Conservation (phyloP, 2,797 vertebrate genomes). For the Rhincodon typus region DNA sequence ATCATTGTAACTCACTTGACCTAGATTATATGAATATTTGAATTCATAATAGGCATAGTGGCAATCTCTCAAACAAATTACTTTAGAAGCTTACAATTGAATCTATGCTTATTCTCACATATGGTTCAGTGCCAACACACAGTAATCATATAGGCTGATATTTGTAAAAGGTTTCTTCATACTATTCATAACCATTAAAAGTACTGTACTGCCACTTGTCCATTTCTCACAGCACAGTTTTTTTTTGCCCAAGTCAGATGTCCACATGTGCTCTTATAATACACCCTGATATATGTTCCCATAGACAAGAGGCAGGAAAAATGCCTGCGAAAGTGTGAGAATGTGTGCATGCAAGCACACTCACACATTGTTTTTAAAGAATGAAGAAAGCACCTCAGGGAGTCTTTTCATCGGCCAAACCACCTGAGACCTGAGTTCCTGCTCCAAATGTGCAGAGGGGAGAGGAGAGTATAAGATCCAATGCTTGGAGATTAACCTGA, state of each 20-base stretch:
- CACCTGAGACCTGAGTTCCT: neutral
- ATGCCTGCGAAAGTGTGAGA: neutral
- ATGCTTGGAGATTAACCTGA: neutral
- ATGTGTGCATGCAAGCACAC: neutral
- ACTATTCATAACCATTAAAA: neutral
- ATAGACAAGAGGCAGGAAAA: neutral
- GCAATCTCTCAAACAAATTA: constrained; percentile 21
- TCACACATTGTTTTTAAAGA: neutral
- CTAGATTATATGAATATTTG: constrained; percentile 22
- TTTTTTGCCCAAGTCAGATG: neutral
- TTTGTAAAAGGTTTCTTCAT: too few species aligned
- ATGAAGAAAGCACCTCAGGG: neutral
- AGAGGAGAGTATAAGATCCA: neutral
- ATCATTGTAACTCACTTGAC: constrained; percentile 26
- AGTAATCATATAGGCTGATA: neutral
- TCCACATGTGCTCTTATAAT: neutral
- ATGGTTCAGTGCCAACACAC: neutral
- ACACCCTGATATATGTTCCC: neutral
- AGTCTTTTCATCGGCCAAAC: neutral
- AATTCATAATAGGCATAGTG: constrained; percentile 22
- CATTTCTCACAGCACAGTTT: neutral
- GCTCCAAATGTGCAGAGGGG: neutral
- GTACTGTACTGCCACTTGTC: neutral
- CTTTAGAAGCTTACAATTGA: constrained; percentile 7
- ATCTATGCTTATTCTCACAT: neutral